Percentiles rank a stretch among this genome's conserved stretches.
Conservation (phyloP, 1,140 invertebrate genomes). For the Lasioglossum baleicum region DNA sequence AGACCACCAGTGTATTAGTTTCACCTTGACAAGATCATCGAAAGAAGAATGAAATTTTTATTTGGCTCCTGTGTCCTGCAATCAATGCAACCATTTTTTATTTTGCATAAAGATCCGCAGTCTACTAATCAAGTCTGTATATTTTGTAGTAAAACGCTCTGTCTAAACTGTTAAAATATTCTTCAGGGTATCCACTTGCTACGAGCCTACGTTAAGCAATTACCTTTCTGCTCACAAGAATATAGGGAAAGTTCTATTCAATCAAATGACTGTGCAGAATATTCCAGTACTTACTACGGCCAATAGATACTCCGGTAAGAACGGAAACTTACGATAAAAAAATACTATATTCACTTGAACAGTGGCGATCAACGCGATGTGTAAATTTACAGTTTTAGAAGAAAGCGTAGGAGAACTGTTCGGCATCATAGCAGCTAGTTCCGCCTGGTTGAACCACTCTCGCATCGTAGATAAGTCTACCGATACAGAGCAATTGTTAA, state of each 20-base stretch:
- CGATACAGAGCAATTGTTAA: constrained; percentile 58
- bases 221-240: constrained; percentile 82
- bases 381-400: constrained; percentile 63
- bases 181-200: constrained; percentile 80
- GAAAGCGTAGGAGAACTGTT: constrained; percentile 70
- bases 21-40: no score
- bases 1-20: no score
- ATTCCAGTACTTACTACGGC: constrained; percentile 81
- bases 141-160: background rate
- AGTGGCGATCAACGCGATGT: background rate
- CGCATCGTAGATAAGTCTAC: constrained; percentile 58
- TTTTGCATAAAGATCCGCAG: no score
- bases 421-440: constrained; percentile 70
- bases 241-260: constrained; percentile 79
- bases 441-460: constrained; percentile 64
- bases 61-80: no score
- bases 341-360: background rate
- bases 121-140: background rate
- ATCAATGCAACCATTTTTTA: no score
- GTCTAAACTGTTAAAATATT: background rate
- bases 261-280: constrained; percentile 78
- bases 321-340: background rate
- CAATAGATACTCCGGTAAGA: constrained; percentile 81
- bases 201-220: constrained; percentile 79
- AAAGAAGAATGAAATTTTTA: no score